phyloP scores from a whole-genome alignment of 2,888 invertebrate species.

The Eristalinus sepulchralis region DNA sequence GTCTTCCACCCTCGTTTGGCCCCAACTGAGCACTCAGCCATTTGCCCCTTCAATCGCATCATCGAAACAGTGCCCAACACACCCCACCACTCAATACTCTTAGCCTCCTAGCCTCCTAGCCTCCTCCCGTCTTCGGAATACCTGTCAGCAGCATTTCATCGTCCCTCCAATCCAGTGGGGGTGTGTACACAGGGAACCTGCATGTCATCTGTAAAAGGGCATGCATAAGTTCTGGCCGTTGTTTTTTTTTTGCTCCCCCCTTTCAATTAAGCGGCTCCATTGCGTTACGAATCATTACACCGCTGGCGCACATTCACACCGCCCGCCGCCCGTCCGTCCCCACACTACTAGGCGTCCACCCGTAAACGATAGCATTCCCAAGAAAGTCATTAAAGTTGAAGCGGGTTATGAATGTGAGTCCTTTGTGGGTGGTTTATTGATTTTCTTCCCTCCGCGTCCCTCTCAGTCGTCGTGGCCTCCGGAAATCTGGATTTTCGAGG shows the following conservation, averaged over 20 bases:
- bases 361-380: constrained; percentile 19
- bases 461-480: too few relatives aligned
- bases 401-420: constrained; percentile 35
- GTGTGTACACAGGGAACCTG: neutral
- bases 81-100: too few relatives aligned
- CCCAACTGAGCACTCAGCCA: too few relatives aligned
- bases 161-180: neutral
- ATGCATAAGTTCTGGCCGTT: constrained; percentile 15
- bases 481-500: neutral
- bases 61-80: too few relatives aligned
- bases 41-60: too few relatives aligned
- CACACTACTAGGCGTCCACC: neutral
- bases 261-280: constrained; percentile 40
- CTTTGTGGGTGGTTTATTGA: constrained; percentile 34
- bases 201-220: constrained; percentile 30
- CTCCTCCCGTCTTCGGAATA: neutral
- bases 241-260: neutral
- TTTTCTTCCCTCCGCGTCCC: constrained; percentile 1
- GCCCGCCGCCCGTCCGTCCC: too few relatives aligned
- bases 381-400: constrained; percentile 48
- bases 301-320: neutral
- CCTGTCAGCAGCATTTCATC: neutral
- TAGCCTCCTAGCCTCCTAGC: too few relatives aligned
- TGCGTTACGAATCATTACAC: constrained; percentile 33
- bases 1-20: too few relatives aligned